Conservation (phyloP, 2,888 invertebrate species). For the Acanthococcus lagerstroemiae region DNA sequence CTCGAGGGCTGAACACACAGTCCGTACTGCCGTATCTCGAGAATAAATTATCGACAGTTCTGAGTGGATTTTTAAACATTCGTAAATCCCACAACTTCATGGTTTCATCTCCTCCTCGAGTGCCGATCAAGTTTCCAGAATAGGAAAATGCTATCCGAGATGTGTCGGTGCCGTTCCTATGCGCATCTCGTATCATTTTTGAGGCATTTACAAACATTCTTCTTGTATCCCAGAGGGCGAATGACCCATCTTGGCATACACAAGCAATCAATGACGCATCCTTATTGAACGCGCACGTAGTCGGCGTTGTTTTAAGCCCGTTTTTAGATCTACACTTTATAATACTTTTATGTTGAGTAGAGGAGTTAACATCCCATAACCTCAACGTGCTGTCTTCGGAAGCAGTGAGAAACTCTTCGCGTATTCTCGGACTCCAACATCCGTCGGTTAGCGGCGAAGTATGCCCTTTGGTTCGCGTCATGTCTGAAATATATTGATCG, state of each 20-base stretch:
- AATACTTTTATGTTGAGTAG: slow-evolving; percentile 60
- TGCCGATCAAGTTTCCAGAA: slow-evolving; percentile 63
- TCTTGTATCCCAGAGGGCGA: slow-evolving; percentile 95
- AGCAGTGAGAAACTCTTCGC: slow-evolving; percentile 89
- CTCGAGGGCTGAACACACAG: slow-evolving; percentile 80
- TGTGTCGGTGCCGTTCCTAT: slow-evolving; percentile 67
- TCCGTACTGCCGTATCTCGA: slow-evolving; percentile 55
- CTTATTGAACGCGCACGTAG: slow-evolving; percentile 68
- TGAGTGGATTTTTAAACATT: slow-evolving; percentile 65
- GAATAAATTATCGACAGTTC: slow-evolving; percentile 58
- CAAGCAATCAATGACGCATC: slow-evolving; percentile 82
- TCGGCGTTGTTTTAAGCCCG: slow-evolving; percentile 76
- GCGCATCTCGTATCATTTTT: slow-evolving; percentile 65
- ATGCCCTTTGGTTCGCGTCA: slow-evolving; percentile 86
- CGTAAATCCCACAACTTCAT: slow-evolving; percentile 91
- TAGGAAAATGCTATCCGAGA: slow-evolving; percentile 82
- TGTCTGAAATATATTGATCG: slow-evolving; percentile 90
- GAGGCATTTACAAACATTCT: slow-evolving; percentile 83
- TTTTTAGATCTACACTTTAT: slow-evolving; percentile 80
- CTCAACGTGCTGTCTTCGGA: slow-evolving; percentile 88
- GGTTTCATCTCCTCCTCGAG: slow-evolving; percentile 82
- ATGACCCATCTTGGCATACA: slow-evolving; percentile 87
- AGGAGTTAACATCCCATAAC: slow-evolving; percentile 76
- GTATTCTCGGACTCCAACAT: slow-evolving; percentile 84
- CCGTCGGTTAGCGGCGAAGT: slow-evolving; percentile 81